A percentile compares a stretch with the other conserved stretches of the same genome.
Conservation (phyloP, 1,140 invertebrate genomes). For the Drosophila mauritiana region DNA sequence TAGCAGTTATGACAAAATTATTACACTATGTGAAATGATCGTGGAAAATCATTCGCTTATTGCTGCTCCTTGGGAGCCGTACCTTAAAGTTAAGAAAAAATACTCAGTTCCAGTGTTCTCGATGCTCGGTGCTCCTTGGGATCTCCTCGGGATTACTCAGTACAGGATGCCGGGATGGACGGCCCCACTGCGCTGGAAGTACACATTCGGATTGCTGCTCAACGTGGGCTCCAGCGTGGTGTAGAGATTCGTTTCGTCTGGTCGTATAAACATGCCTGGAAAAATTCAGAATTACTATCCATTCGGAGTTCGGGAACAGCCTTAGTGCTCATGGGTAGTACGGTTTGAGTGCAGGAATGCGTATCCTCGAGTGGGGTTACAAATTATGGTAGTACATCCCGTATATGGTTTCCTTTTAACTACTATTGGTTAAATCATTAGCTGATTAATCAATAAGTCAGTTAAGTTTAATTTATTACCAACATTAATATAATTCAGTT, state of each 20-base stretch:
- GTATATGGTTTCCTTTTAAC: too few relatives aligned
- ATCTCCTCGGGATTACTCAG: slow-evolving; percentile 73
- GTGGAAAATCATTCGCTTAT: slow-evolving; percentile 57
- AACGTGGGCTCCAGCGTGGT: slow-evolving; percentile 92
- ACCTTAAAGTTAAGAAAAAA: slow-evolving; percentile 76
- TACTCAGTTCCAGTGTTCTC: slow-evolving; percentile 81
- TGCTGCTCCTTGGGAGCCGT: slow-evolving; percentile 80
- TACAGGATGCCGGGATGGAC: slow-evolving; percentile 94
- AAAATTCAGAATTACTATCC: background rate
- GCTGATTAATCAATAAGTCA: too few relatives aligned
- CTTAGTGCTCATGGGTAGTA: background rate
- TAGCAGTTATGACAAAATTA: slow-evolving; percentile 75
- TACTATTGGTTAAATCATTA: too few relatives aligned
- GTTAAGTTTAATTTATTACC: too few relatives aligned
- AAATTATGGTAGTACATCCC: background rate
- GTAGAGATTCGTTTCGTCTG: slow-evolving; percentile 92
- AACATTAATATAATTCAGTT: too few relatives aligned
- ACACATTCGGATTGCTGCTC: slow-evolving; percentile 93
- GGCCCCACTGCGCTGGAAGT: slow-evolving; percentile 91
- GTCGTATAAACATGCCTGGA: slow-evolving; percentile 89
- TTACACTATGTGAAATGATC: slow-evolving; percentile 66
- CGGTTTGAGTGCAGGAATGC: background rate
- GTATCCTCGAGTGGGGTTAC: background rate
- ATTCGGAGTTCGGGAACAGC: background rate
- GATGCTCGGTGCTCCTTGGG: slow-evolving; percentile 46